phyloP scores from a whole-genome alignment of 2,888 invertebrate genomes.

The Drosophila tripunctata region DNA sequence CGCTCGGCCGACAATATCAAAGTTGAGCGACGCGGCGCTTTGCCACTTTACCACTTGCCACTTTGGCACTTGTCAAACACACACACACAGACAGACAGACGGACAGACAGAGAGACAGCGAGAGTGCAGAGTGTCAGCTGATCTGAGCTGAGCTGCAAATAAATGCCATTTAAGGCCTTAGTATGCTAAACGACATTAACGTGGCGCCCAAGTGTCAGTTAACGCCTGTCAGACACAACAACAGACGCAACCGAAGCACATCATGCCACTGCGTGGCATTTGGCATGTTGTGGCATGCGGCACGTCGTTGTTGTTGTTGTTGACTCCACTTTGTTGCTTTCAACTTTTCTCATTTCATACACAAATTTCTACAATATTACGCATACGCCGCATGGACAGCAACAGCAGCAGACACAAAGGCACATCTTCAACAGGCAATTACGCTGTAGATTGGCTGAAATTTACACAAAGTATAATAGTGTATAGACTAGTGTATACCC shows the following conservation, averaged over 20 bases:
- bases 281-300: slow-evolving; percentile 1
- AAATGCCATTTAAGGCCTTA: slow-evolving; percentile 76
- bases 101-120: background rate
- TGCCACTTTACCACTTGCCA: slow-evolving; percentile 30
- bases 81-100: background rate
- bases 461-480: background rate
- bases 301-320: no score
- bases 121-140: background rate
- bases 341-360: slow-evolving; percentile 40
- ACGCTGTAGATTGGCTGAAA: background rate
- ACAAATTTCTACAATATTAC: slow-evolving; percentile 43
- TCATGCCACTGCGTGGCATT: background rate
- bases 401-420: slow-evolving; percentile 4
- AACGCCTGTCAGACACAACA: slow-evolving; percentile 68
- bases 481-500: background rate
- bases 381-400: slow-evolving; percentile 57
- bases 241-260: slow-evolving; percentile 8
- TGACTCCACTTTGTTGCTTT: background rate
- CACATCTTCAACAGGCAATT: slow-evolving; percentile 14
- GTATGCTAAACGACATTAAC: slow-evolving; percentile 76
- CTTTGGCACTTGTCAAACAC: slow-evolving; percentile 18
- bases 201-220: slow-evolving; percentile 73
- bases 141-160: slow-evolving; percentile 54
- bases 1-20: slow-evolving; percentile 57
- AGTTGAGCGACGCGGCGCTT: slow-evolving; percentile 55